Percentiles rank a stretch among this genome's conserved stretches.
phyloP scores from a whole-genome alignment of 2,113 vertebrate genomes.

The Erythrocercus mccallii region DNA sequence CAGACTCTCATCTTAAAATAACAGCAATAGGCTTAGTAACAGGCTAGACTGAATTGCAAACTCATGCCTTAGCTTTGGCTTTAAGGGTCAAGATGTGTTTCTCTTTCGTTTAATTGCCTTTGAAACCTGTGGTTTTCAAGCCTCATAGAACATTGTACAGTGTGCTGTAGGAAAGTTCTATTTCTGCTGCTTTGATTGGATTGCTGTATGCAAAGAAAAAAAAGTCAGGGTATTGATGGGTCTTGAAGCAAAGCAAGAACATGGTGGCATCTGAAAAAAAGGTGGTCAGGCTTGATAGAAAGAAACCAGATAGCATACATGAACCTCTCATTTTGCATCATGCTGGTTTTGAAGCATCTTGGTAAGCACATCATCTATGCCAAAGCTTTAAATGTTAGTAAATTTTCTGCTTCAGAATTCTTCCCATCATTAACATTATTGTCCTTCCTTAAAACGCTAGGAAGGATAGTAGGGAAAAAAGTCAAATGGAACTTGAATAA shows the following conservation, averaged over 20 bases:
- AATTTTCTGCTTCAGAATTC: neutral
- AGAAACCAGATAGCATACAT: neutral
- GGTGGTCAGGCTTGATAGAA: neutral
- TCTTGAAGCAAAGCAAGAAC: neutral
- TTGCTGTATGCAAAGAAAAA: neutral
- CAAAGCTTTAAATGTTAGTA: neutral
- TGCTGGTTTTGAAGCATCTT: neutral
- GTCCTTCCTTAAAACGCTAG: neutral
- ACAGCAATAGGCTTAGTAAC: neutral
- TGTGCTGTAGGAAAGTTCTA: slow-evolving; percentile 14
- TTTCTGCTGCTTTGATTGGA: slow-evolving; percentile 45
- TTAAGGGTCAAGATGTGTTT: neutral
- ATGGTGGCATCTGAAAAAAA: neutral
- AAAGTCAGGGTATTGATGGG: neutral
- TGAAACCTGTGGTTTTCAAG: slow-evolving; percentile 31
- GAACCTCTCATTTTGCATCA: neutral
- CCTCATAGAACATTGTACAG: neutral
- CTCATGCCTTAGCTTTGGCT: slow-evolving; percentile 3
- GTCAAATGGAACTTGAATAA: neutral
- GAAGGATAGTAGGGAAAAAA: neutral
- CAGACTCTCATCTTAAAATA: neutral
- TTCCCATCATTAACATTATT: neutral
- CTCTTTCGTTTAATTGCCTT: slow-evolving; percentile 54
- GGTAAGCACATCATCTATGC: neutral
- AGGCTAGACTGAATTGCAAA: neutral